Base-by-base conservation (phyloP, 1,140 invertebrate genomes). In the Lordiphosa mommai region DNA sequence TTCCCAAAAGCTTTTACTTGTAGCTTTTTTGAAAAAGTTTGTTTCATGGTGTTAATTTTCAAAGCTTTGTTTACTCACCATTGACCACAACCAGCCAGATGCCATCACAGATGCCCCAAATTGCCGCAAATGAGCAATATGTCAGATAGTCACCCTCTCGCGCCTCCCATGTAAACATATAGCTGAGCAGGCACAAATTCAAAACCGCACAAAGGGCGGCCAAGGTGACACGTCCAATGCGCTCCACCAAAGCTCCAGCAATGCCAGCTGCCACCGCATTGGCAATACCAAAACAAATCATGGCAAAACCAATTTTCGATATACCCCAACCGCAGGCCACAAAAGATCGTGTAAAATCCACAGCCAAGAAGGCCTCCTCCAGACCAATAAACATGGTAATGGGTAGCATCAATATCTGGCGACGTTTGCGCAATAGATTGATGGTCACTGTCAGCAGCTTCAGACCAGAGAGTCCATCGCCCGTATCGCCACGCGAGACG, bases 21-120 rank as follows among this genome's bases (percentile, higher is more conserved):
- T n/a, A n/a, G n/a, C n/a, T n/a, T n/a, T n/a, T n/a, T n/a, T n/a
- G n/a, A n/a, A n/a, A n/a, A n/a, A n/a, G n/a, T n/a, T n/a, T n/a
- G n/a, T n/a, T n/a, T n/a, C n/a, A n/a, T n/a, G n/a, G n/a, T n/a
- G n/a, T n/a, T n/a, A n/a, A n/a, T n/a, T n/a, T n/a, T n/a, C n/a
- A n/a, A n/a, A n/a, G n/a, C n/a, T n/a, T n/a, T n/a, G n/a, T n/a
- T n/a, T n/a, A n/a, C n/a, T n/a, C n/a, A 98, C 97, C 94, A 87
- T 98, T 98, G 37, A 98, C 94, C 90, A 98, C 96, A 1, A 98
- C 97, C 49, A 98, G 93, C 97, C 97, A 98, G 37, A 98, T 92
- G 0, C 96, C 96, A 86, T 98, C 97, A 38, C 94, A 95, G 4
- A 96, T 90, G 1, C 97, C 97, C 97, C 97, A 98, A 3, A 97